Conservation (phyloP, 2,888 invertebrate genomes). For the Aproaerema taeniolella region DNA sequence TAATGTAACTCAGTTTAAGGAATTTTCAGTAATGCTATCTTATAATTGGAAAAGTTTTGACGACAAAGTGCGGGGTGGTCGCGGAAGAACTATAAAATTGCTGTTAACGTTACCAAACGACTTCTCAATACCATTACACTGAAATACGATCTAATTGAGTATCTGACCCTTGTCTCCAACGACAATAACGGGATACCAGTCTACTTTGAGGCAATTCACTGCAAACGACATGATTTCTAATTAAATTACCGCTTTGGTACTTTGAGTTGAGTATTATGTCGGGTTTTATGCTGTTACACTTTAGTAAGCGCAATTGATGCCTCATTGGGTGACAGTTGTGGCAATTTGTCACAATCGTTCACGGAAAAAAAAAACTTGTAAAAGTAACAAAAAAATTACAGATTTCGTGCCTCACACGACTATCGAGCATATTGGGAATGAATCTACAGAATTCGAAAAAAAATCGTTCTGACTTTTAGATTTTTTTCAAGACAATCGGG, state of each 20-base stretch:
- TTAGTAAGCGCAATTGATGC: too few relatives aligned
- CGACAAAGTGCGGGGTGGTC: constrained; percentile 36
- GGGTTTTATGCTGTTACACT: too few relatives aligned
- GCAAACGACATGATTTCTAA: constrained; percentile 7
- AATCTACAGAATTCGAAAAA: too few relatives aligned
- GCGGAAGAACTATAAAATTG: constrained; percentile 57
- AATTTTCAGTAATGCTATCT: constrained; percentile 45
- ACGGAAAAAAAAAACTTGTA: too few relatives aligned
- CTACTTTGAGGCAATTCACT: neutral
- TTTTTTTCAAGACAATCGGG: too few relatives aligned
- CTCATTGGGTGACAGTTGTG: too few relatives aligned
- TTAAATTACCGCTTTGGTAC: constrained; percentile 5
- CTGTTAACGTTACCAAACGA: constrained; percentile 50
- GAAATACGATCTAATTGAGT: constrained; percentile 50
- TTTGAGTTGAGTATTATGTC: too few relatives aligned
- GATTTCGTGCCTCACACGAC: too few relatives aligned
- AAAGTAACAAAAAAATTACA: too few relatives aligned
- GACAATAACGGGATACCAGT: neutral
- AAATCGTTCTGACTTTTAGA: too few relatives aligned
- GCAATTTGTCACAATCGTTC: too few relatives aligned
- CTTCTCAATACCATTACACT: constrained; percentile 54
- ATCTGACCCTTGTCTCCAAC: constrained; percentile 21
- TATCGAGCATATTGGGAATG: too few relatives aligned
- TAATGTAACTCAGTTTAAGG: constrained; percentile 40
- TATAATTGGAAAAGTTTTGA: constrained; percentile 56